Conservation (phyloP, 1,140 invertebrate species). For the Achroia grisella region DNA sequence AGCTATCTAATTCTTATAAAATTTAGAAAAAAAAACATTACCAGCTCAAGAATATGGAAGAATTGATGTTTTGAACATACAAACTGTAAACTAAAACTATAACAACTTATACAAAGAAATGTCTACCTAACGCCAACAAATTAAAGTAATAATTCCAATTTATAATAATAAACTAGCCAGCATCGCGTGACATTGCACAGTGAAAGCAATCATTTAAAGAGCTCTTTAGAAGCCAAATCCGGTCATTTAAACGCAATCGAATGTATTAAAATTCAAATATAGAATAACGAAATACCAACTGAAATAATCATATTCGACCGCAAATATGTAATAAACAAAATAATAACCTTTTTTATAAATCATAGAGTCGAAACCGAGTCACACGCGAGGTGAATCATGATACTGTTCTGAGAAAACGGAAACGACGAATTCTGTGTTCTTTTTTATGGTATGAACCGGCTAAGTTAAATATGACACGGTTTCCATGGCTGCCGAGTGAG, state of each 20-base stretch:
- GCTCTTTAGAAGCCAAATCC: conserved; percentile 28
- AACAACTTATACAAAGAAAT: no score
- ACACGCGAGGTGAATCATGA: conserved; percentile 49
- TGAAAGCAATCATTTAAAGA: conserved; percentile 50
- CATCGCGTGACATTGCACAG: conserved; percentile 50
- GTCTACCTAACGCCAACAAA: no score
- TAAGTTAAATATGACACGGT: conserved; percentile 20
- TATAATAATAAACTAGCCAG: conserved; percentile 22
- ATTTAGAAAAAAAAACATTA: neutral
- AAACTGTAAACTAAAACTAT: no score
- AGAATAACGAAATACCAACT: conserved; percentile 27
- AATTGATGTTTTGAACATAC: no score
- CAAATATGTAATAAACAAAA: no score
- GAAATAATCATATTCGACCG: conserved; percentile 32
- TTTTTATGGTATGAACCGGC: conserved; percentile 46
- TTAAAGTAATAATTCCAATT: conserved; percentile 5
- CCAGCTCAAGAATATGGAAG: neutral
- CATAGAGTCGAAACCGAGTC: conserved; percentile 33
- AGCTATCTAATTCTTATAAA: no score
- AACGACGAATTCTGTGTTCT: conserved; percentile 54
- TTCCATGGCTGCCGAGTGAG: conserved; percentile 13
- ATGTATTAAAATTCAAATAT: conserved; percentile 22
- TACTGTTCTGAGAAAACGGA: conserved; percentile 54
- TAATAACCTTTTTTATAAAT: conserved; percentile 50
- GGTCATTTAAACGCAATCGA: neutral